Percentiles rank a stretch among this genome's conserved stretches.
phyloP scores from a whole-genome alignment of 2,797 vertebrate genomes.

The Diceros bicornis region DNA sequence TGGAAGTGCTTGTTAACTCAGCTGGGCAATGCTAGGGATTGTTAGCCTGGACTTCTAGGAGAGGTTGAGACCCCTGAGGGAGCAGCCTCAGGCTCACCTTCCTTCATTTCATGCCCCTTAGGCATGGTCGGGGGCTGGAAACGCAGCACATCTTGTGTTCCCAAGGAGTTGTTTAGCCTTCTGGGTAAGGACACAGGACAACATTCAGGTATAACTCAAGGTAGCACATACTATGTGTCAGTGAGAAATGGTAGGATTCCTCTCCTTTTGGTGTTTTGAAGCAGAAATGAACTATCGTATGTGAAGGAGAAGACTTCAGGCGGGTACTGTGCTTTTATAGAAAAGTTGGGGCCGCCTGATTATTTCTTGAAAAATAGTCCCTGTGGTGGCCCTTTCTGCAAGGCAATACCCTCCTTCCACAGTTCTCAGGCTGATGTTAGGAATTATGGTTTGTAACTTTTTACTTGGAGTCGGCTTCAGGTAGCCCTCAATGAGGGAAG shows the following conservation, averaged over 20 bases:
- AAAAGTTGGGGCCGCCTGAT: not conserved
- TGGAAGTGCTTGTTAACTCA: not conserved
- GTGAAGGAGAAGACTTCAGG: not conserved
- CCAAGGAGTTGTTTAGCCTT: not conserved
- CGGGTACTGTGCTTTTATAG: not conserved
- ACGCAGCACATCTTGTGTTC: not conserved
- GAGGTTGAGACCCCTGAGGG: not conserved
- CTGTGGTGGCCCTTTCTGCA: not conserved
- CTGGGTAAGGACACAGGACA: not conserved
- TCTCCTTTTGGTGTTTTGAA: slow-evolving; percentile 18
- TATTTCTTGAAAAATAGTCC: not conserved
- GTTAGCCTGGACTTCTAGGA: not conserved
- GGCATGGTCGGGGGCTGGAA: not conserved
- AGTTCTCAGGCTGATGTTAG: not conserved
- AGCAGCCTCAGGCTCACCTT: not conserved
- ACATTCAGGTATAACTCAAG: not conserved
- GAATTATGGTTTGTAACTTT: not conserved
- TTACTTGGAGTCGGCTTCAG: not conserved
- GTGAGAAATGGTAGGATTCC: not conserved
- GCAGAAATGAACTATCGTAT: not conserved
- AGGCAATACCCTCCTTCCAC: not conserved
- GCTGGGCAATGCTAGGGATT: not conserved
- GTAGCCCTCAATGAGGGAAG: not conserved
- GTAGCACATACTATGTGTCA: not conserved
- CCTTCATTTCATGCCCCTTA: not conserved